Evolutionary conservation across 2,888 invertebrate species (phyloP), one percentile per base, ranked within the genome.

Genomic region (Iselma pallidipennis): DNA sequence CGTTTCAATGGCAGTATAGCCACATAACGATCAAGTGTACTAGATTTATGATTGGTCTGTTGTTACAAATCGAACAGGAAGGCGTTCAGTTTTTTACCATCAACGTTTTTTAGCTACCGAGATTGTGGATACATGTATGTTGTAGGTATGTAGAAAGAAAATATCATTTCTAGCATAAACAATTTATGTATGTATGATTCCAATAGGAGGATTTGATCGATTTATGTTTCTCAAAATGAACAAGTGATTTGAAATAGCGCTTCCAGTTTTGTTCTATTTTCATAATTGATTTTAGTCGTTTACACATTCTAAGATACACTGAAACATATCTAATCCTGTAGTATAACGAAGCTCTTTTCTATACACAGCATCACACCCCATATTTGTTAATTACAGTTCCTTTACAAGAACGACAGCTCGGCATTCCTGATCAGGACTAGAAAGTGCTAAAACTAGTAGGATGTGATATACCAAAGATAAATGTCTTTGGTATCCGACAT

Each of bases 381-480:
- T 37, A 7, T 57, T 56, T 68, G 66, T 65, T 69, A 70, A 67
- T 71, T 71, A 67, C 63, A 54, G 49, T 48, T 23, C 42, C 55
- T 61, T 59, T 55, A 63, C 63, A 65, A 31, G 42, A 37, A 37
- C 55, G 62, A 55, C 58, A 65, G 59, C 49, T 14, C 45, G 10
- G 66, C 68, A 69, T 69, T 65, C 66, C 64, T 64, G 58, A 61
- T 52, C 61, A 65, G 58, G 58, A 49, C 64, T 33, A 64, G 68
- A 70, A 65, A 72, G 72, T 72, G 72, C 72, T 66, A 72, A 72
- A 70, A 70, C 72, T 72, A 68, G 72, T 72, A 72, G 67, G 66
- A 57, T 66, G 67, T 70, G 74, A 76, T 74, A 71, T 71, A 72
- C 65, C 66, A 50, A 65, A 69, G 74, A 76, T 74, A 71, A 73